A percentile compares a stretch with the other conserved stretches of the same genome.
phyloP scores from a whole-genome alignment of 2,888 invertebrate species.

The Drosophila phalerata region DNA sequence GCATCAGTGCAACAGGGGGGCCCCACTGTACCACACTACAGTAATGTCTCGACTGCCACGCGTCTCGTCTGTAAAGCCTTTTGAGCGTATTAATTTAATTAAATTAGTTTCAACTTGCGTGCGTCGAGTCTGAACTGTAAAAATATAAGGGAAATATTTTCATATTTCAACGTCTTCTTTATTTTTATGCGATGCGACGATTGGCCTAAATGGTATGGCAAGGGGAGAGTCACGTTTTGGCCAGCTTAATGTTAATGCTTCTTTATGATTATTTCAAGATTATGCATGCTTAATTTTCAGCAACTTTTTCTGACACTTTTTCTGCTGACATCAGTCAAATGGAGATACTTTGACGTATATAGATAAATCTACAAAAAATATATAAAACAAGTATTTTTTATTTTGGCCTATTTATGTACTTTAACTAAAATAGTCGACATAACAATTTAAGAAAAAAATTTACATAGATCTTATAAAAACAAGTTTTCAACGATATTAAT shows the following conservation, averaged over 20 bases:
- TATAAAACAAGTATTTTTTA: too few relatives aligned
- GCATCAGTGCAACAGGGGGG: slow-evolving; percentile 41
- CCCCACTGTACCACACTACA: slow-evolving; percentile 4
- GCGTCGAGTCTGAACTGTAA: slow-evolving; percentile 23
- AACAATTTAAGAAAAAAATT: too few relatives aligned
- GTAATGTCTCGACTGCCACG: slow-evolving; percentile 31
- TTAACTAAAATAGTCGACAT: too few relatives aligned
- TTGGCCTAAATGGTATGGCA: slow-evolving; percentile 5
- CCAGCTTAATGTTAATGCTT: slow-evolving; percentile 38
- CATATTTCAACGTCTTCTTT: slow-evolving; percentile 29
- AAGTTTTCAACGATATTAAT: too few relatives aligned
- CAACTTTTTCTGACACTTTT: slow-evolving; percentile 30
- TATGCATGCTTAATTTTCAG: slow-evolving; percentile 44
- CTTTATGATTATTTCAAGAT: slow-evolving; percentile 58
- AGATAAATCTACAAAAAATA: too few relatives aligned
- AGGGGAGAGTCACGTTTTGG: slow-evolving; percentile 9
- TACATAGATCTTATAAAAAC: too few relatives aligned
- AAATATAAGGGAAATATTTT: slow-evolving; percentile 25
- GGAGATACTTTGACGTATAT: too few relatives aligned
- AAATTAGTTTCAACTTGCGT: slow-evolving; percentile 59
- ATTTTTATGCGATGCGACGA: background rate
- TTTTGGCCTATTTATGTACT: too few relatives aligned
- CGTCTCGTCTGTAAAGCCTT: slow-evolving; percentile 44
- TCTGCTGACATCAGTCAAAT: slow-evolving; percentile 27
- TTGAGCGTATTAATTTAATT: slow-evolving; percentile 66